These are phyloP conservation scores for Corbicula japonica DNA, from an alignment of 2,888 invertebrate species.

Conservation along the genomic window DNA sequence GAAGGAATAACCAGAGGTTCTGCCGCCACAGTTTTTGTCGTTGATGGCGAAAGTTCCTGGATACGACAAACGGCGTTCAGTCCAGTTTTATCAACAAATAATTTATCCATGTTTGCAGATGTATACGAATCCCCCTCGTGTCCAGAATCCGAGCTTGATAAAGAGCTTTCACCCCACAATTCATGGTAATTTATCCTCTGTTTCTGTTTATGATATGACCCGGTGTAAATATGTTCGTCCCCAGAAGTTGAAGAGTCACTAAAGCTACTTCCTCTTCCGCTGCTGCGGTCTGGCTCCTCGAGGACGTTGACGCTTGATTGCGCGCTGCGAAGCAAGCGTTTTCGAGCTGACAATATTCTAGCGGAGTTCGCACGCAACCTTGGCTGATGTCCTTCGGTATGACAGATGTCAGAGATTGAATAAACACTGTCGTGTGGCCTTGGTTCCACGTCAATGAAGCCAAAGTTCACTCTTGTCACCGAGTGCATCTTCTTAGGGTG, in stretches of 20 bases:
- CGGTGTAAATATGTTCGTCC: too few relatives aligned
- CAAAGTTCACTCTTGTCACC: slow-evolving; percentile 46
- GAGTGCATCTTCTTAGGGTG: slow-evolving; percentile 59
- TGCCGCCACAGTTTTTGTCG: too few relatives aligned
- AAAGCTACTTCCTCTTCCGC: too few relatives aligned
- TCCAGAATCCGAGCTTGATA: slow-evolving; percentile 21
- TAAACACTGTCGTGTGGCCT: slow-evolving; percentile 28
- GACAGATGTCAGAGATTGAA: not conserved
- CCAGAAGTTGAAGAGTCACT: too few relatives aligned
- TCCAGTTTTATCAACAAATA: too few relatives aligned
- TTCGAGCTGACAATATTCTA: slow-evolving; percentile 9
- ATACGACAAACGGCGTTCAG: too few relatives aligned
- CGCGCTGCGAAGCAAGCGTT: slow-evolving; percentile 24
- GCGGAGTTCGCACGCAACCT: not conserved
- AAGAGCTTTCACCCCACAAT: slow-evolving; percentile 23
- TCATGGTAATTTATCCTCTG: too few relatives aligned
- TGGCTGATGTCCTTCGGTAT: not conserved
- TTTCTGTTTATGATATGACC: too few relatives aligned
- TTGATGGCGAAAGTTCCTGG: too few relatives aligned
- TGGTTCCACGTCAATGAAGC: slow-evolving; percentile 48
- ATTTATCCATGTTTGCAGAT: slow-evolving; percentile 15
- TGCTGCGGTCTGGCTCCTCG: too few relatives aligned
- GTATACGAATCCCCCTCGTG: slow-evolving; percentile 37
- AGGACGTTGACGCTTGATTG: not conserved
- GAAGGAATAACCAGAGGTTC: too few relatives aligned